These are phyloP conservation scores for Sebastes schlegelii DNA, from an alignment of 2,113 vertebrate species.

Conservation along the genomic window DNA sequence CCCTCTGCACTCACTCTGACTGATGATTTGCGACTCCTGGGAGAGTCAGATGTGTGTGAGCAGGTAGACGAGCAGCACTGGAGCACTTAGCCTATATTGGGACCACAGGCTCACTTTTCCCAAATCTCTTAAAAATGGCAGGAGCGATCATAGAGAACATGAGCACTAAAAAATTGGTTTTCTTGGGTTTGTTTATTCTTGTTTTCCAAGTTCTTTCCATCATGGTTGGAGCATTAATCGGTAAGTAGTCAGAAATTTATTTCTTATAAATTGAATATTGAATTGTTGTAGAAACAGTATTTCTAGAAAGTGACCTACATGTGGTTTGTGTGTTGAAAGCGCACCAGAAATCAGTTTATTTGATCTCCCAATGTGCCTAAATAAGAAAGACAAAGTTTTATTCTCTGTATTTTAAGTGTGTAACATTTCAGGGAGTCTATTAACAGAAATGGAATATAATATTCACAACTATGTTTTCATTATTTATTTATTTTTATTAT, in stretches of 20 bases:
- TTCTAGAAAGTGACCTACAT: not conserved
- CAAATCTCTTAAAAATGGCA: slow-evolving; percentile 29
- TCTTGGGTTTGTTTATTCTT: slow-evolving; percentile 37
- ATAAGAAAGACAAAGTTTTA: not conserved
- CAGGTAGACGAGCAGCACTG: slow-evolving; percentile 6
- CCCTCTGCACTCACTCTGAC: slow-evolving; percentile 3
- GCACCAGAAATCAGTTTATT: not conserved
- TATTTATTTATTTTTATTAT: no score
- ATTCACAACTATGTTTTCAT: no score
- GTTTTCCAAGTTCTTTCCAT: slow-evolving; percentile 42
- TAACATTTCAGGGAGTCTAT: no score
- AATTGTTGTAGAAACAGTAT: not conserved
- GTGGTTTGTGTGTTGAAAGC: not conserved
- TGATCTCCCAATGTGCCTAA: not conserved
- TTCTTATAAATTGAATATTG: no score
- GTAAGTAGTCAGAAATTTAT: slow-evolving; percentile 34
- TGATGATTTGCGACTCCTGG: not conserved
- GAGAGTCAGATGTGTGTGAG: slow-evolving; percentile 30
- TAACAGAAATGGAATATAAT: no score
- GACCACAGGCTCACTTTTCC: not conserved
- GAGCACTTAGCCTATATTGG: not conserved
- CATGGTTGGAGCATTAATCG: slow-evolving; percentile 50
- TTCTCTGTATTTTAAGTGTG: no score
- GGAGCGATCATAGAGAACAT: slow-evolving; percentile 57
- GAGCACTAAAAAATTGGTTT: slow-evolving; percentile 58